Evolutionary conservation across 2,888 invertebrate genomes (phyloP).

Genomic region (Ichneumoninae sp.): DNA sequence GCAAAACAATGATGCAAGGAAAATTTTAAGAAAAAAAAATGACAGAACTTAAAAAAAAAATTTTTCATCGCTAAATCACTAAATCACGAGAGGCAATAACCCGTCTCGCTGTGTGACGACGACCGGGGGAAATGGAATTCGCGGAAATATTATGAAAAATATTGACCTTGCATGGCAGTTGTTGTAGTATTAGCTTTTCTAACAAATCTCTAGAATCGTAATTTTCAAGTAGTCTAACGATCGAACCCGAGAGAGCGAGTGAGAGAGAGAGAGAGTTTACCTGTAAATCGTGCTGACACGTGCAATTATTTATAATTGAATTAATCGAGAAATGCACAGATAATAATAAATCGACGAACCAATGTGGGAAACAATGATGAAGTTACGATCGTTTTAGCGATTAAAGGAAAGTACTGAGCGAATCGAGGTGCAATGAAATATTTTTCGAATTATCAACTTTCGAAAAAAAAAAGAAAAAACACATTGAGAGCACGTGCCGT

Average conservation of each 20-base stretch:
- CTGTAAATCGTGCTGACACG: slow-evolving; percentile 17
- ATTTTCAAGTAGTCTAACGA: slow-evolving; percentile 59
- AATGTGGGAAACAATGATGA: not conserved
- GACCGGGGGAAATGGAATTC: slow-evolving; percentile 18
- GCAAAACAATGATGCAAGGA: not conserved
- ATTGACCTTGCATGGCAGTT: slow-evolving; percentile 67
- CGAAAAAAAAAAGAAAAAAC: slow-evolving; percentile 14
- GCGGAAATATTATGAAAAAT: slow-evolving; percentile 35
- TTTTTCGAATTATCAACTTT: slow-evolving; percentile 24
- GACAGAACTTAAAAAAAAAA: no score
- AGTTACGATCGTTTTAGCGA: not conserved
- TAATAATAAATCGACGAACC: not conserved
- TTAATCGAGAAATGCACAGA: slow-evolving; percentile 5
- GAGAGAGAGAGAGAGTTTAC: slow-evolving; percentile 1
- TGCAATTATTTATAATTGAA: slow-evolving; percentile 29
- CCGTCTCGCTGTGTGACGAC: not conserved
- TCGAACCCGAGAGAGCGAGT: slow-evolving; percentile 36
- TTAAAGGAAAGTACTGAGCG: slow-evolving; percentile 2
- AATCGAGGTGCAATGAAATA: slow-evolving; percentile 12
- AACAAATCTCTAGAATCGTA: slow-evolving; percentile 71
- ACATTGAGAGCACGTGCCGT: slow-evolving; percentile 6
- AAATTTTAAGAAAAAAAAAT: not conserved
- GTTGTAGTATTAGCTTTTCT: slow-evolving; percentile 74
- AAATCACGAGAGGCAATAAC: not conserved
- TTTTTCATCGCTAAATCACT: not conserved